Evolutionary conservation across 2,888 invertebrate genomes (phyloP).

Genomic region (Ochropacha duplaris): DNA sequence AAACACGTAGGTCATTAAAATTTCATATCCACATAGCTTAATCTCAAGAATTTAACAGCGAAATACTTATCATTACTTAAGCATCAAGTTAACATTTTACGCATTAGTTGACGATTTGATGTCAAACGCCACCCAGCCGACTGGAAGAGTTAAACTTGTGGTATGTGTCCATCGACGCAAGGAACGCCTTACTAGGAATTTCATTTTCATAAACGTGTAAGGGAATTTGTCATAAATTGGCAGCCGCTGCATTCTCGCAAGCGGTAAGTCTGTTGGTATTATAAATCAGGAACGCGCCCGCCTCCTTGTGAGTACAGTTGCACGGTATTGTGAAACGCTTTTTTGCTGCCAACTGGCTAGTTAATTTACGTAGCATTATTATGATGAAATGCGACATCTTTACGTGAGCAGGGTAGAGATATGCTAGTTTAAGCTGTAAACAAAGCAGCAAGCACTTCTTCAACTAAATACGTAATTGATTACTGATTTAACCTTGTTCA

Average conservation of each 20-base stretch:
- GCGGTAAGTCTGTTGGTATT: constrained; percentile 12
- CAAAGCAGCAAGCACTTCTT: not conserved
- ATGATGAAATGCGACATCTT: constrained; percentile 1
- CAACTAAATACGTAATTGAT: not conserved
- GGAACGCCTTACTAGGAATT: constrained; percentile 23
- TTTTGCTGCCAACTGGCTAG: constrained; percentile 33
- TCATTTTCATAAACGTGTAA: constrained; percentile 41
- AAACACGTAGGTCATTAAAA: constrained; percentile 27
- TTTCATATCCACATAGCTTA: constrained; percentile 37
- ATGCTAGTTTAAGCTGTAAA: not conserved
- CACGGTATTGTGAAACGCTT: constrained; percentile 33
- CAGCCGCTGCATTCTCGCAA: constrained; percentile 22
- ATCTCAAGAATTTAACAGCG: constrained; percentile 38
- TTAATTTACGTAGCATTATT: constrained; percentile 17
- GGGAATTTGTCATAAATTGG: constrained; percentile 47
- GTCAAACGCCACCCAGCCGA: constrained; percentile 35
- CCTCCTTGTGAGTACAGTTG: constrained; percentile 23
- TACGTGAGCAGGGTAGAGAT: constrained; percentile 5
- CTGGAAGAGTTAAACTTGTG: constrained; percentile 40
- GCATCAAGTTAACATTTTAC: constrained; percentile 29
- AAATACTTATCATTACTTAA: constrained; percentile 37
- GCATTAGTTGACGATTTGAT: constrained; percentile 31
- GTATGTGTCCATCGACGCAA: constrained; percentile 26
- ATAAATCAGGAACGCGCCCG: constrained; percentile 14
- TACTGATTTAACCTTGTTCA: not conserved